A percentile compares a stretch with the other conserved stretches of the same genome.
Conservation (phyloP, 2,113 vertebrate species). For the Mesitornis unicolor region DNA sequence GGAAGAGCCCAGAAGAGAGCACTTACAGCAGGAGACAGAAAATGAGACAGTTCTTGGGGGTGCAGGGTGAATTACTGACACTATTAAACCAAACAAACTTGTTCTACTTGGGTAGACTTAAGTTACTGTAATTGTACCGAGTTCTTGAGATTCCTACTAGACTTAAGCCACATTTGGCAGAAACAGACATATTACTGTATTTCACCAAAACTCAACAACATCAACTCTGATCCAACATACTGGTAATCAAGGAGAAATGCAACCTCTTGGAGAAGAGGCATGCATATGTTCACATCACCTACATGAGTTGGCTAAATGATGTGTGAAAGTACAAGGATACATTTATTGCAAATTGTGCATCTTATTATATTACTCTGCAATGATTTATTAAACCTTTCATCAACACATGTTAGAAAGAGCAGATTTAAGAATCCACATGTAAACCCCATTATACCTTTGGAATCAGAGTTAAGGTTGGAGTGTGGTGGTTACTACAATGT, state of each 20-base stretch:
- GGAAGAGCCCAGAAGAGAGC: not conserved
- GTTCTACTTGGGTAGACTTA: not conserved
- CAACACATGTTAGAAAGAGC: not conserved
- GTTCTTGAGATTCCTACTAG: not conserved
- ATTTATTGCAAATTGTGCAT: not conserved
- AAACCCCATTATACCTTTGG: not conserved
- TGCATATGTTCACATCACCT: fast-evolving
- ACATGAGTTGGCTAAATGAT: not conserved
- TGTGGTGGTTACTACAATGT: not conserved
- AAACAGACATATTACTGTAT: not conserved
- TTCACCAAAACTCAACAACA: not conserved
- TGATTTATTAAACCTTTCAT: not conserved
- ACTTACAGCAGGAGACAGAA: not conserved
- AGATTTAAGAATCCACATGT: not conserved
- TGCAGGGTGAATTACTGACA: not conserved
- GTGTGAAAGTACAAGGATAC: fast-evolving
- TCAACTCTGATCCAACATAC: not conserved
- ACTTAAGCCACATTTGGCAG: not conserved
- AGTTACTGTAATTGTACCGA: fast-evolving
- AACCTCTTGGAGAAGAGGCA: not conserved
- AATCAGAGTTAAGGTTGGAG: not conserved
- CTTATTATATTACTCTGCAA: not conserved
- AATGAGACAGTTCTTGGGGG: not conserved
- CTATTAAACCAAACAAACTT: not conserved
- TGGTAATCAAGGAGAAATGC: not conserved